Evolutionary conservation across 2,113 vertebrate genomes (phyloP), one percentile per base, ranked within the genome.

Genomic region (Tupaia tana): DNA sequence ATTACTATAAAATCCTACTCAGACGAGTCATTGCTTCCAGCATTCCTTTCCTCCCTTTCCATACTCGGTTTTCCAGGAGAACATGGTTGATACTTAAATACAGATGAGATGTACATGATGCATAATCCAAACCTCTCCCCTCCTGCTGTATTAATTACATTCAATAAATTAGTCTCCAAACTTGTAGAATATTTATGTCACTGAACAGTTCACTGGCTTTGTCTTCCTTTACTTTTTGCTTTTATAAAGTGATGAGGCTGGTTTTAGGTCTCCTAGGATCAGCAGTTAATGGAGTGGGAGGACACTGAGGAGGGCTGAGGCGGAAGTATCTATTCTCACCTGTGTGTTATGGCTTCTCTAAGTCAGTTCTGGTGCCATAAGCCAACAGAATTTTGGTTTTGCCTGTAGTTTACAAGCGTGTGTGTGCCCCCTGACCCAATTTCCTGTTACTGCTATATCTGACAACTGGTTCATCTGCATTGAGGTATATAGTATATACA

Each of bases 81-180:
- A 90, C 52, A 89, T 88, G 34, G 27, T 31, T 86, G 66, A 83
- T 10, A 74, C 56, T 82, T 80, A 82, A 95, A 86, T 83, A 89
- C 83, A 89, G 61, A 86, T 71, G 61, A 71, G 81, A 95, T 86
- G 84, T 91, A 92, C 24, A 91, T 59, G 20, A 96, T 19, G 24
- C 31, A 29, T 58, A 91, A 54, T 86, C 16, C 1, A 4, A 95
- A 84, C 34, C 19, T 54, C 24, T 70, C 77, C 20, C 80, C 43
- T 92, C 69, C 80, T 73, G 52, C 56, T 64, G 1, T 61, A 86
- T 80, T 43, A 86, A 24, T 31, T 82, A 67, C 27, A 75, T 77
- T 75, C 86, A 61, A 95, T 31, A 82, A 89, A 78, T 4, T 89
- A 25, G 56, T 87, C 64, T 34, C 83, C 80, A 43, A 67, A 90